Conservation (phyloP, 2,797 vertebrate species). For the Acrocephalus scirpaceus region DNA sequence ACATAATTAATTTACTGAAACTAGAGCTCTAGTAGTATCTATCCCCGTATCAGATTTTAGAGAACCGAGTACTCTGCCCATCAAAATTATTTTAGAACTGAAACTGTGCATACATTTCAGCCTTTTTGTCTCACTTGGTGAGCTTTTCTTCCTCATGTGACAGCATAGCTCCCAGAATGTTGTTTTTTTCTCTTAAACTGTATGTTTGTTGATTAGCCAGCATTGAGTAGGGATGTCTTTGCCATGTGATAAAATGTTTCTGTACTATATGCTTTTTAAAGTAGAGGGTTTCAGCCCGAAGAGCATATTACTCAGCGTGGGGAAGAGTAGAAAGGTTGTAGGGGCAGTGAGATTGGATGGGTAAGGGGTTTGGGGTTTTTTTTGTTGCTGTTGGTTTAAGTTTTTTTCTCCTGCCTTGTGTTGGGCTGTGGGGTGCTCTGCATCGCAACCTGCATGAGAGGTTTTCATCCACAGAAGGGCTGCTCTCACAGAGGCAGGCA, state of each 20-base stretch:
- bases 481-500: not conserved
- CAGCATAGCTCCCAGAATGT: not conserved
- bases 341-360: not conserved
- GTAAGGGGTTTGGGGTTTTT: not conserved
- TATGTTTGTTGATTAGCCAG: not conserved
- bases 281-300: not conserved
- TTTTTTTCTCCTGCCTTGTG: not conserved
- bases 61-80: not conserved
- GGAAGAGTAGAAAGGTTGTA: not conserved
- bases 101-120: not conserved
- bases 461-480: not conserved
- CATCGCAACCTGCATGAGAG: rapidly evolving
- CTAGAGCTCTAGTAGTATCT: not conserved
- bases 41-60: not conserved
- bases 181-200: not conserved
- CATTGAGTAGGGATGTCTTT: not conserved
- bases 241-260: rapidly evolving
- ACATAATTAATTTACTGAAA: not conserved
- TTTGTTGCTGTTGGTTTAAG: not conserved
- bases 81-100: not conserved
- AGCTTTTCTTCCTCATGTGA: not conserved
- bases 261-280: not conserved
- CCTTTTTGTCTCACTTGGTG: not conserved
- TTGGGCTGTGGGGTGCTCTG: not conserved
- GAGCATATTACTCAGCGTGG: not conserved